Conservation (phyloP, 2,113 vertebrate species). For the Entelurus aequoreus region DNA sequence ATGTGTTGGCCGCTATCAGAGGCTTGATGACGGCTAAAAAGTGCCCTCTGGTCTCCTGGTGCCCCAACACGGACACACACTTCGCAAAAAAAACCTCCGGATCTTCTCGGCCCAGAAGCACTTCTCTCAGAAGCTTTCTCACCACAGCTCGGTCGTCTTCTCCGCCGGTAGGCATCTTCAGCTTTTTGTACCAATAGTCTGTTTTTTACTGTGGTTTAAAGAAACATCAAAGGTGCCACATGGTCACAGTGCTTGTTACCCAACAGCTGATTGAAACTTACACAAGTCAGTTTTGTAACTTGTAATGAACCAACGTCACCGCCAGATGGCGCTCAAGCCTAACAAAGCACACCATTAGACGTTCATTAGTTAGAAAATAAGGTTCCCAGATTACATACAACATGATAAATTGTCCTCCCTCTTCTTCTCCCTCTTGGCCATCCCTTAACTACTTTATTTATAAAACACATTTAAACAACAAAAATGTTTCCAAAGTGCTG, state of each 20-base stretch:
- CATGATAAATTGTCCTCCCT: constrained; percentile 11
- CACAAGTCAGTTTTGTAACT: constrained; percentile 60
- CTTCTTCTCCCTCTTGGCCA: not conserved
- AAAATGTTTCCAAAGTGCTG: not conserved
- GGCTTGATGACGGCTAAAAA: constrained; percentile 57
- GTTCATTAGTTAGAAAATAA: not conserved
- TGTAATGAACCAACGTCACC: constrained; percentile 32
- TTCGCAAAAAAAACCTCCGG: constrained; percentile 57
- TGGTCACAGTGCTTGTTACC: constrained; percentile 13
- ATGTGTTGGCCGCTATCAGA: constrained; percentile 32
- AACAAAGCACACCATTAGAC: constrained; percentile 20
- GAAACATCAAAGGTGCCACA: not conserved
- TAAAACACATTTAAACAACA: not conserved
- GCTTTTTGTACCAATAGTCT: not conserved
- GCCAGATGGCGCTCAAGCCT: constrained; percentile 35
- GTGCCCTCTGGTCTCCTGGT: constrained; percentile 43
- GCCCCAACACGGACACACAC: constrained; percentile 57
- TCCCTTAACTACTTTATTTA: constrained; percentile 13
- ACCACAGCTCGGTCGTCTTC: constrained; percentile 17
- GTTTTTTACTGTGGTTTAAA: not conserved
- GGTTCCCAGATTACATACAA: constrained; percentile 1
- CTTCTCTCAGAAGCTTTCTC: constrained; percentile 43
- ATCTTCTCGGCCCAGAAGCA: constrained; percentile 58
- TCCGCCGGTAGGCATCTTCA: constrained; percentile 36
- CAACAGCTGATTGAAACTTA: constrained; percentile 53